phyloP scores from a whole-genome alignment of 1,140 invertebrate genomes.

The Hermetia illucens region DNA sequence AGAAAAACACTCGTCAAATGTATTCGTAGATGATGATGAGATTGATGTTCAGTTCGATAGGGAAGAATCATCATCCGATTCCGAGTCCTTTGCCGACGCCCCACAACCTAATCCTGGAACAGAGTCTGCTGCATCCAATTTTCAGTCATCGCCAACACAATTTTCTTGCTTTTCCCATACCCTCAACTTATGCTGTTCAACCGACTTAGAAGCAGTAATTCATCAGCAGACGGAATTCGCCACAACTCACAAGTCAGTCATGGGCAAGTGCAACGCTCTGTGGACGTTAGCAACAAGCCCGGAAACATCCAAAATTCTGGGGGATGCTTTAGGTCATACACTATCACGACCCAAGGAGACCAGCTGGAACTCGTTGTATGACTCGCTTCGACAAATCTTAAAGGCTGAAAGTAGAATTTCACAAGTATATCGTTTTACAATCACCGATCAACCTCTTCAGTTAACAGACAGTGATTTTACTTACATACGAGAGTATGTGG shows the following conservation, averaged over 20 bases:
- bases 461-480: too few species aligned
- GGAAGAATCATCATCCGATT: conserved; percentile 1
- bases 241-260: conserved; percentile 2
- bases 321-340: conserved; percentile 5
- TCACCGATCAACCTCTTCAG: too few species aligned
- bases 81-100: not conserved
- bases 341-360: conserved; percentile 9
- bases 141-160: conserved; percentile 5
- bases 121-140: not conserved
- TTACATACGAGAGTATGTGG: too few species aligned
- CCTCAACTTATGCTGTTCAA: conserved; percentile 1
- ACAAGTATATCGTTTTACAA: too few species aligned
- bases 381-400: too few species aligned
- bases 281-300: conserved; percentile 9
- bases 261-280: conserved; percentile 9
- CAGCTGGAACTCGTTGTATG: conserved; percentile 12
- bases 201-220: conserved; percentile 3
- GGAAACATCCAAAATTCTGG: conserved; percentile 11
- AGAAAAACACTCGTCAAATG: not conserved
- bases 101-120: not conserved
- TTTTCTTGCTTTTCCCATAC: conserved; percentile 2
- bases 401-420: too few species aligned
- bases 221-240: not conserved
- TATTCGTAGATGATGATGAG: not conserved
- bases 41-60: not conserved